A percentile compares a stretch with the other conserved stretches of the same genome.
These are phyloP conservation scores for Drosophila lutescens DNA, from an alignment of 2,888 invertebrate species.

Conservation along the genomic window DNA sequence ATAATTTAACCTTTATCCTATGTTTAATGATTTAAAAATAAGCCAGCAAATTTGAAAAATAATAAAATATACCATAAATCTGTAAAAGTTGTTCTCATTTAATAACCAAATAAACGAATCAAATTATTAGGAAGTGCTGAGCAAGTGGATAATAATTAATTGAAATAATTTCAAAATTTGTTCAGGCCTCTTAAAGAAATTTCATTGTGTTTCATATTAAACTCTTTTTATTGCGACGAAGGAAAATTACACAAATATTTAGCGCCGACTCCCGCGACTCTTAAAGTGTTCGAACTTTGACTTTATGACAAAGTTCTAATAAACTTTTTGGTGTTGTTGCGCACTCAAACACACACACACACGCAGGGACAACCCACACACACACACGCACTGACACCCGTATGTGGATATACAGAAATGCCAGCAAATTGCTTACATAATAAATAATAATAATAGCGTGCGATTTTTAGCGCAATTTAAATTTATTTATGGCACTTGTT, in stretches of 20 bases:
- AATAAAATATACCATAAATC: no score
- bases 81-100: no score
- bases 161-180: no score
- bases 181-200: not conserved
- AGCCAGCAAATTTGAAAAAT: no score
- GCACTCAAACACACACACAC: slow-evolving; percentile 1
- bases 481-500: slow-evolving; percentile 73
- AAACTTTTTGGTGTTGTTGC: slow-evolving; percentile 49
- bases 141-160: not conserved
- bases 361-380: not conserved
- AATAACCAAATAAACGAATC: no score
- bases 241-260: slow-evolving; percentile 28
- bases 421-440: slow-evolving; percentile 75
- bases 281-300: slow-evolving; percentile 60
- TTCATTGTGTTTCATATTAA: not conserved
- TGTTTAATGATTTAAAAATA: no score
- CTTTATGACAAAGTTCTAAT: slow-evolving; percentile 63
- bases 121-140: no score
- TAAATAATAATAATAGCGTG: slow-evolving; percentile 79
- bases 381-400: slow-evolving; percentile 8
- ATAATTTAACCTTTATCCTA: no score
- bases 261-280: slow-evolving; percentile 20
- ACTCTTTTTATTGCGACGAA: not conserved
- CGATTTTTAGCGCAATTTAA: slow-evolving; percentile 80
- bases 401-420: slow-evolving; percentile 41